Percentiles rank a stretch among this genome's conserved stretches.
These are phyloP conservation scores for Beroe forskalii DNA, from an alignment of 37 sponge, comb jelly and placozoan genomes.

Conservation along the genomic window DNA sequence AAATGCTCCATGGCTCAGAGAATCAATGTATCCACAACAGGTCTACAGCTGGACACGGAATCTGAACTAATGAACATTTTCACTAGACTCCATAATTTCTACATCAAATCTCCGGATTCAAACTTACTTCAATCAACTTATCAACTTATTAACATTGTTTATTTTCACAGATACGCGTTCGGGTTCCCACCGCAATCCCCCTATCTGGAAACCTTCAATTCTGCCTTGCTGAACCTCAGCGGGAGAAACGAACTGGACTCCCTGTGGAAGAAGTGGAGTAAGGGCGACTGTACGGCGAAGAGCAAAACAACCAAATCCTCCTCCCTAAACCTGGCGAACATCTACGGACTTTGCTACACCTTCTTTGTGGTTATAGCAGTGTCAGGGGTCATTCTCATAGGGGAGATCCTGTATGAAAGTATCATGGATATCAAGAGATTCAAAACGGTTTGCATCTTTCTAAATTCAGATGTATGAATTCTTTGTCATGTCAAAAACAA, in stretches of 20 bases:
- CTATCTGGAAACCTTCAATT: conserved; percentile 55
- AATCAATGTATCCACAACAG: too few relatives aligned
- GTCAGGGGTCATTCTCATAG: conserved; percentile 44
- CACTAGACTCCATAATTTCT: too few relatives aligned
- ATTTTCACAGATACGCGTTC: conserved; percentile 31
- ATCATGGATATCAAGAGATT: conserved; percentile 62
- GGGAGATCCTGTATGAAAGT: conserved; percentile 55
- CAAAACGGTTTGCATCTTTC: conserved; percentile 4
- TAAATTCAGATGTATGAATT: not conserved
- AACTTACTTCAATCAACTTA: too few relatives aligned
- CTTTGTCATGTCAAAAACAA: not conserved
- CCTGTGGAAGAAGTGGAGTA: conserved; percentile 60
- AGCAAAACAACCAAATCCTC: conserved; percentile 3
- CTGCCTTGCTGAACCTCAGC: conserved; percentile 33
- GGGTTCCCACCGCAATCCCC: conserved; percentile 51
- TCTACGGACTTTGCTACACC: conserved; percentile 63
- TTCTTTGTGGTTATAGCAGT: conserved; percentile 63
- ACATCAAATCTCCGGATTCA: too few relatives aligned
- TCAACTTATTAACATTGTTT: too few relatives aligned
- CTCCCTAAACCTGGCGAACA: conserved; percentile 59
- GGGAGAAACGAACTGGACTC: conserved; percentile 38
- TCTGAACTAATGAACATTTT: too few relatives aligned
- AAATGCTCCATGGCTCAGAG: too few relatives aligned
- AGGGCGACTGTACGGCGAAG: conserved; percentile 36
- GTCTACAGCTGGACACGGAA: too few relatives aligned